A percentile compares a stretch with the other conserved stretches of the same genome.
Conservation (phyloP, 2,888 invertebrate species). For the Lasioglossum vierecki region DNA sequence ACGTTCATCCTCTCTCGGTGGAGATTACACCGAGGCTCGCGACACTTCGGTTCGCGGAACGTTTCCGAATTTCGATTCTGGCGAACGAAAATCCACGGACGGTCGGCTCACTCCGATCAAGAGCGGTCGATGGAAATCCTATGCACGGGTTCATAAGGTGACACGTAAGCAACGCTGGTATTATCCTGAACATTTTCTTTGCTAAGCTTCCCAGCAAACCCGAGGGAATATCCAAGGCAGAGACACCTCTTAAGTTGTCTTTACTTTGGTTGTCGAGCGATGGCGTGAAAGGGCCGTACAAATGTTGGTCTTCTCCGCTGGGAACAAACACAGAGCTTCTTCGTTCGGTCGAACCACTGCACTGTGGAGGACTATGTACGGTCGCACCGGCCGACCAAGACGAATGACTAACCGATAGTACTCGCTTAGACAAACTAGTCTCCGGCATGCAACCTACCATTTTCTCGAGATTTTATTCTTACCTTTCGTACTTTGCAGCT, state of each 20-base stretch:
- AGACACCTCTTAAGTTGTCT: conserved; percentile 58
- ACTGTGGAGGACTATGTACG: conserved; percentile 47
- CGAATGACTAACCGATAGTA: conserved; percentile 77
- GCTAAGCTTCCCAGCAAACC: background rate
- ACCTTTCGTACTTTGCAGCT: background rate
- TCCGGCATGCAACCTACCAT: conserved; percentile 66
- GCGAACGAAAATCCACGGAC: background rate
- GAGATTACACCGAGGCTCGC: background rate
- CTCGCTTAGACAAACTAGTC: conserved; percentile 71
- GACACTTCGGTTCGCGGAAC: background rate
- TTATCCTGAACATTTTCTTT: background rate
- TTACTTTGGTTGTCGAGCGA: conserved; percentile 31
- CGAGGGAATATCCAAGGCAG: conserved; percentile 29
- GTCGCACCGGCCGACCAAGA: conserved; percentile 66
- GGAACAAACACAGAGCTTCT: conserved; percentile 51
- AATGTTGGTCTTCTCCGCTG: conserved; percentile 58
- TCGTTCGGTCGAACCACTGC: conserved; percentile 31
- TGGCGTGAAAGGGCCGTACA: conserved; percentile 58
- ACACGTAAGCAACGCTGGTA: background rate
- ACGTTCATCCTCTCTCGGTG: background rate
- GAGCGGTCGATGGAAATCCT: background rate
- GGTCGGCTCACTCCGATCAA: too few species aligned
- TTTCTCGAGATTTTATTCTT: conserved; percentile 27
- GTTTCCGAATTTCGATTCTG: background rate
- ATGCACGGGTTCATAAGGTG: conserved; percentile 17